These are phyloP conservation scores for Ernsta delagoae DNA, from an alignment of 2,888 invertebrate genomes.

Conservation along the genomic window DNA sequence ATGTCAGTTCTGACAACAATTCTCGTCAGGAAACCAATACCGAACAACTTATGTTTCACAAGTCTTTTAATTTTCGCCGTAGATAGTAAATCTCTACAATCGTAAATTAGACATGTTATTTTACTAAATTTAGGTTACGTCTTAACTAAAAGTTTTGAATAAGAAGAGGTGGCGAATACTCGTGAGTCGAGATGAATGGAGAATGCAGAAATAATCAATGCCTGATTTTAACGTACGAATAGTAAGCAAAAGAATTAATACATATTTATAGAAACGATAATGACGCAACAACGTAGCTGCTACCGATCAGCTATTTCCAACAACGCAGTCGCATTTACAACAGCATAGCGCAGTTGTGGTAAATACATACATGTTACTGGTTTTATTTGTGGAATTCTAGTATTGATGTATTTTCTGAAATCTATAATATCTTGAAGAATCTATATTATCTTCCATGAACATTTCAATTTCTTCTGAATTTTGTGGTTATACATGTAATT, in stretches of 20 bases:
- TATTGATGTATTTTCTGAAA: background rate
- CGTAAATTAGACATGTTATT: background rate
- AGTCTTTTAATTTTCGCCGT: too few relatives aligned
- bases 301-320: slow-evolving; percentile 5
- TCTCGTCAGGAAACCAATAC: background rate
- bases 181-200: background rate
- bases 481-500: background rate
- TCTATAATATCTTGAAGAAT: too few relatives aligned
- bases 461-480: background rate
- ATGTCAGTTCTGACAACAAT: background rate
- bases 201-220: background rate
- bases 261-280: background rate
- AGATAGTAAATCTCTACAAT: background rate
- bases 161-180: background rate
- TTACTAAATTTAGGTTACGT: background rate
- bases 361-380: background rate
- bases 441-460: background rate
- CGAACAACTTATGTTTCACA: background rate
- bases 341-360: background rate
- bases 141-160: background rate
- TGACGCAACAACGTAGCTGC: background rate
- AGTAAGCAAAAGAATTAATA: background rate
- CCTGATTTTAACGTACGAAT: too few relatives aligned
- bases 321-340: background rate
- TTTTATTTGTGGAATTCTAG: background rate